Evolutionary conservation across 2,888 invertebrate species (phyloP), one percentile per base, ranked within the genome.

Genomic region (Heliconius hortense): DNA sequence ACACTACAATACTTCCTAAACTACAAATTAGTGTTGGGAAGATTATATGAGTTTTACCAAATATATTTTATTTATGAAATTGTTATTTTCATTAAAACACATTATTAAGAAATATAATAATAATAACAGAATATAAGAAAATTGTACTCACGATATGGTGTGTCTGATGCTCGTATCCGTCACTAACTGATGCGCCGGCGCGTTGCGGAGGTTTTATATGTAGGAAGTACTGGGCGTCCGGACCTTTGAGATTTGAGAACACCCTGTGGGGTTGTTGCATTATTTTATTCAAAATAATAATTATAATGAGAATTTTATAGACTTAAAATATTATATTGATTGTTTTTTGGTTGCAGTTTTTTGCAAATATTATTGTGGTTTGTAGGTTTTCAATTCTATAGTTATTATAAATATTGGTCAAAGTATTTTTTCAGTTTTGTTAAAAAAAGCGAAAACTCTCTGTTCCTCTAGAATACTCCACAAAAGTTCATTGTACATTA

Each of bases 171-270:
- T 84, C 84, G 85, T 84, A 84, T 84, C 87, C 83, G 88, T 88
- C 90, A 92, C 93, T 83, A 89, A 93, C 92, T 93, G 93, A 88
- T 89, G 92, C 88, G 89, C 84, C 79, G 80, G 86, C 86, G 87
- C 81, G 72, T 80, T 80, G 85, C 86, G 80, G 71, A 75, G 83
- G 89, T 89, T 90, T 89, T 93, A 93, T 93, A 93, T 89, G 84
- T 88, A 89, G 91, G 89, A 88, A 89, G 86, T 84, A 79, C 81
- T 80, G 78, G 39, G 81, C 69, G 64, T 80, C 77, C 78, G 76
- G 71, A 71, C 73, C 74, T 73, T 73, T 56, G 68, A 77, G 72
- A 53, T 59, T 70, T 75, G 26, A 66, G 24, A 62, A 21, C 59
- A 74, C 74, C 76, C 79, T 73, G 73, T 72, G 70, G 80, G 80